Base-by-base conservation (phyloP, 2,888 invertebrate genomes). In the Philaethria dido region DNA sequence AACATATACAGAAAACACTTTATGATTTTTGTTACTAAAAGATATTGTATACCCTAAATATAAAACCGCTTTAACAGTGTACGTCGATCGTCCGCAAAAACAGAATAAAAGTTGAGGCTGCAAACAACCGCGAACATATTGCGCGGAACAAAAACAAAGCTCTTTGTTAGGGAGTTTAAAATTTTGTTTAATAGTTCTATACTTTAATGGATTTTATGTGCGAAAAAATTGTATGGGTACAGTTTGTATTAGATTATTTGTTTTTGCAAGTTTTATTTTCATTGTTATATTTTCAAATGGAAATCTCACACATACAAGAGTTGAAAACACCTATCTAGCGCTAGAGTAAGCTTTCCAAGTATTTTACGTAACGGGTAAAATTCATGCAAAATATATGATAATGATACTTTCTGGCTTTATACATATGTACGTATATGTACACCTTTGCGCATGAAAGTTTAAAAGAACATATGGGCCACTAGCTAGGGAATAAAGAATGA, bases 151-250 rank as follows among this genome's bases (percentile, higher is more conserved):
- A 48, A 48, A 64, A 57, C 64, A 29, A 59, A 64, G 42, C 59
- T 29, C 50, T 65, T 50, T 42, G 64, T 39, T 60, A 11, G 59
- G 29, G 42, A 65, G 39, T 33, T 65, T 52, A 42, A 42, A 65
- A 44, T 65, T n/a, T 59, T 60, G 29, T 59, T 50, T 59, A 59
- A 65, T 50, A 50, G 59, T 59, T 50, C n/a, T 25, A 39, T n/a
- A 36, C 29, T 50, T 64, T 48, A 29, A 57, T 64, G 39, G 47
- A 22, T 64, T 57, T 57, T 22, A 22, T 44, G 45, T 47, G 9
- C 22, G n/a, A n/a, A 55, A 64, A 63, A 57, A 33, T 8, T 33
- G 45, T 45, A 33, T 18, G 8, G 18, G 52, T 57, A 39, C 9
- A 22, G 9, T 11, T 39, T 22, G 4, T 55, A 22, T 55, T 39